A percentile compares a stretch with the other conserved stretches of the same genome.
These are phyloP conservation scores for Eubucco bourcierii DNA, from an alignment of 2,113 vertebrate genomes.

Conservation along the genomic window DNA sequence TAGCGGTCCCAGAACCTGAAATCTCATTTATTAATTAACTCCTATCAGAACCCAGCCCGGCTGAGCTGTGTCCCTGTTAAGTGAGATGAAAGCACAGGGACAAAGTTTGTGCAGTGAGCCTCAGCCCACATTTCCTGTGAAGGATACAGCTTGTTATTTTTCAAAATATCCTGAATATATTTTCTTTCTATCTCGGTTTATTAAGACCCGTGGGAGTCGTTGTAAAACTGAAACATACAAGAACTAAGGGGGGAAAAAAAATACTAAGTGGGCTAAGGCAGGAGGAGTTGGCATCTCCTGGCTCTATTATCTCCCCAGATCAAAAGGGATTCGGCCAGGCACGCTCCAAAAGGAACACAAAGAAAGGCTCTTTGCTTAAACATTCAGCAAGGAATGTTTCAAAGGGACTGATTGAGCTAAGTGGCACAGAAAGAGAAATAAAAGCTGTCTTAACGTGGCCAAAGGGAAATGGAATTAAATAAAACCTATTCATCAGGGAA, in stretches of 20 bases:
- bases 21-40: constrained; percentile 53
- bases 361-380: neutral
- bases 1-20: constrained; percentile 7
- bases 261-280: neutral
- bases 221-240: neutral
- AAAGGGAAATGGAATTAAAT: neutral
- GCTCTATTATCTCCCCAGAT: neutral
- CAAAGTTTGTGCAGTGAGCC: neutral
- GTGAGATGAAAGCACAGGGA: constrained; percentile 12
- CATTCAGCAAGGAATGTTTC: neutral
- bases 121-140: constrained; percentile 16
- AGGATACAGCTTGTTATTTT: constrained; percentile 41
- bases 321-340: neutral
- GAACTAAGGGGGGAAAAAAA: neutral
- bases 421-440: neutral
- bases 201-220: neutral
- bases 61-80: constrained; percentile 23
- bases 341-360: neutral
- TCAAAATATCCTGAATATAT: constrained; percentile 46
- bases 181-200: constrained; percentile 27
- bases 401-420: neutral
- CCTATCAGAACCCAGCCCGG: constrained; percentile 20
- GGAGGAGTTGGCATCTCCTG: neutral
- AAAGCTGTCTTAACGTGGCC: neutral
- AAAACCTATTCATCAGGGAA: too few species aligned